A percentile compares a stretch with the other conserved stretches of the same genome.
phyloP scores from a whole-genome alignment of 2,797 vertebrate species.

The Myiotriccus ornatus region DNA sequence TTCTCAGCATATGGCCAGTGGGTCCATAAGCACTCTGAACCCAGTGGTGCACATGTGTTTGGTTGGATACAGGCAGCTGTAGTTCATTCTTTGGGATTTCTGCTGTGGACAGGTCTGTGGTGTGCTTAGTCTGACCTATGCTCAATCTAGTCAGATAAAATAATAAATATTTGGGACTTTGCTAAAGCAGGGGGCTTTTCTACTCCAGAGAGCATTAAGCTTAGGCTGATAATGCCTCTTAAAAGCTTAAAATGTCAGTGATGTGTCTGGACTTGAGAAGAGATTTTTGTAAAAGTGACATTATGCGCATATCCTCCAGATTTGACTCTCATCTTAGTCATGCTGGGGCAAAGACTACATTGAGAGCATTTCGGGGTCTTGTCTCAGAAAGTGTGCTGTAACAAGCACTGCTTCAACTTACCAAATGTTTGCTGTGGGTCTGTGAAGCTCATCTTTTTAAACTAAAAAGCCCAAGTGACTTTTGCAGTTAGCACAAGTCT shows the following conservation, averaged over 20 bases:
- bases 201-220: background rate
- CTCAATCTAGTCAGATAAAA: background rate
- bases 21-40: background rate
- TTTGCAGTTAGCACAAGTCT: background rate
- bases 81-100: background rate
- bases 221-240: conserved; percentile 52
- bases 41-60: background rate
- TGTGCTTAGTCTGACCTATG: background rate
- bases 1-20: background rate
- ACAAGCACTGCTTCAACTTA: background rate
- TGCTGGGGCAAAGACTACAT: background rate
- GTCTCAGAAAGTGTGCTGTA: background rate
- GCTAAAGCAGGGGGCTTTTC: conserved; percentile 16
- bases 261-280: conserved; percentile 20
- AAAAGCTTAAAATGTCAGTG: conserved; percentile 12
- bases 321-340: background rate
- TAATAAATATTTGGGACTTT: conserved; percentile 11
- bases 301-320: background rate
- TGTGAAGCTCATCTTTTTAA: background rate
- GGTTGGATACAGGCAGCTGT: background rate
- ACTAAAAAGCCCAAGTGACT: background rate
- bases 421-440: background rate
- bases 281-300: conserved; percentile 9
- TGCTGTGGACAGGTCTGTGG: background rate
- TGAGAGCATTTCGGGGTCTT: background rate